These are phyloP conservation scores for Leptarthrus brevirostris DNA, from an alignment of 2,888 invertebrate genomes.

Conservation along the genomic window DNA sequence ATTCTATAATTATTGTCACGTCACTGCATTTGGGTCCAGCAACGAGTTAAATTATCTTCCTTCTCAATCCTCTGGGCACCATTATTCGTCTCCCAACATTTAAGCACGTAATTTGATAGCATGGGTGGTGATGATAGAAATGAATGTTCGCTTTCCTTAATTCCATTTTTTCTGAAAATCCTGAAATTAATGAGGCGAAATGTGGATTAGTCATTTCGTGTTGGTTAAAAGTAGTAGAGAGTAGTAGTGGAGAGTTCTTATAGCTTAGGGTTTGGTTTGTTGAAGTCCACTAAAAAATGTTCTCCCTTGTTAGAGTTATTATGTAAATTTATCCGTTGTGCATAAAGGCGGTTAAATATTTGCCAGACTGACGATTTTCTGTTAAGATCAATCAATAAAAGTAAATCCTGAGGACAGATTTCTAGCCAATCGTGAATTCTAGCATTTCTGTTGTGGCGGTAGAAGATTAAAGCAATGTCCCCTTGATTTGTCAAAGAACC, in stretches of 20 bases:
- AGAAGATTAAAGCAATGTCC: not conserved
- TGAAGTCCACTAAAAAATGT: not conserved
- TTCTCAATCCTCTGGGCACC: not conserved
- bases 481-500: not conserved
- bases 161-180: not conserved
- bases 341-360: not conserved
- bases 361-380: constrained; percentile 6
- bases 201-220: not conserved
- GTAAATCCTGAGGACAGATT: too few relatives aligned
- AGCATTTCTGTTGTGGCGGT: not conserved
- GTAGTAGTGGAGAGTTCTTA: not conserved
- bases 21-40: not conserved
- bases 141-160: not conserved
- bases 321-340: constrained; percentile 11
- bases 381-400: too few relatives aligned
- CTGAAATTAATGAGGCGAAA: constrained; percentile 24
- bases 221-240: constrained; percentile 11
- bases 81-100: not conserved
- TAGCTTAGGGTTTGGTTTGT: not conserved
- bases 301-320: not conserved
- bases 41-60: too few relatives aligned
- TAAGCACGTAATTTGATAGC: not conserved
- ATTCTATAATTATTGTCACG: not conserved
- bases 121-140: not conserved
- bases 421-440: too few relatives aligned